Conservation (phyloP, 2,113 vertebrate species). For the Oncorhynchus clarkii region DNA sequence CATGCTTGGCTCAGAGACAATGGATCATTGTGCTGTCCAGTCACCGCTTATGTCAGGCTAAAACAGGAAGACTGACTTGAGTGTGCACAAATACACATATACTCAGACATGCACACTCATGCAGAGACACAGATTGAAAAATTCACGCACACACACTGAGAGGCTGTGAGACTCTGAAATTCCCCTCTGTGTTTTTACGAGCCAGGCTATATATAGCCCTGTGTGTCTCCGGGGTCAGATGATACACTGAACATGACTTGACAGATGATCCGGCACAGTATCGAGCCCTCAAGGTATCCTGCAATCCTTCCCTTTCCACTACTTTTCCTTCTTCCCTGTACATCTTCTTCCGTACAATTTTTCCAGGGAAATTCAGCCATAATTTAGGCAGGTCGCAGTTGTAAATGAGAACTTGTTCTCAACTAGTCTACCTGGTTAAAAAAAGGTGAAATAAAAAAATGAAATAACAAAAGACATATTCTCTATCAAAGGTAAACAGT, state of each 20-base stretch:
- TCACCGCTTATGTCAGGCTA: slow-evolving; percentile 36
- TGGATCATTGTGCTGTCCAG: slow-evolving; percentile 49
- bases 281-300: slow-evolving; percentile 12
- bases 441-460: too few relatives aligned
- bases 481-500: not conserved
- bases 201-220: slow-evolving; percentile 36
- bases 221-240: slow-evolving; percentile 13
- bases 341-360: not conserved
- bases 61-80: slow-evolving; percentile 26
- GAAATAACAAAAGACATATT: not conserved
- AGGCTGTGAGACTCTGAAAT: slow-evolving; percentile 3
- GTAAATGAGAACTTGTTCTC: too few relatives aligned
- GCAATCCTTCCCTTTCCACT: not conserved
- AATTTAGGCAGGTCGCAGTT: not conserved
- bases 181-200: slow-evolving; percentile 29
- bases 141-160: slow-evolving; percentile 8
- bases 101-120: not conserved
- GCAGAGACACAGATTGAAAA: slow-evolving; percentile 16
- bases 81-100: slow-evolving; percentile 6
- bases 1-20: slow-evolving; percentile 54
- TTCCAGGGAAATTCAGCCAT: not conserved
- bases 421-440: too few relatives aligned
- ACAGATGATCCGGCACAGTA: slow-evolving; percentile 13
- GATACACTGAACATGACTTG: slow-evolving; percentile 20
- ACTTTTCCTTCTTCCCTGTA: not conserved